Conservation (phyloP, 2,888 invertebrate species). For the Agriopis marginaria region DNA sequence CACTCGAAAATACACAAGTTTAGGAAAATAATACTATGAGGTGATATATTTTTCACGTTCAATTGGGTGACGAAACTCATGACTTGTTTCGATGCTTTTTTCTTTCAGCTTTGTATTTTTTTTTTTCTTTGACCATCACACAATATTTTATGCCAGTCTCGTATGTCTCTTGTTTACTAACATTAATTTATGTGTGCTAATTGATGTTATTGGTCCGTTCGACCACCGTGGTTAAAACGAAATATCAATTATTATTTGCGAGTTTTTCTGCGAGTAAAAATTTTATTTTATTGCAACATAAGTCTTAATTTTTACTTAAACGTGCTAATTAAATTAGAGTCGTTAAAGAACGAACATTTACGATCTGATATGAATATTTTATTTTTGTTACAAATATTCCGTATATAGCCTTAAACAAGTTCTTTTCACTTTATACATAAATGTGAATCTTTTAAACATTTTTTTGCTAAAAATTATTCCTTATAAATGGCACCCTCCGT, state of each 20-base stretch:
- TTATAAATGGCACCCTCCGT: too few species aligned
- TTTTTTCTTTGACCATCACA: too few species aligned
- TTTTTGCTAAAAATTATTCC: too few species aligned
- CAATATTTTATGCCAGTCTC: neutral
- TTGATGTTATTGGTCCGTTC: constrained; percentile 1
- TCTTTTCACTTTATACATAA: neutral
- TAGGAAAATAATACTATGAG: too few species aligned
- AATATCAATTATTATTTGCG: neutral
- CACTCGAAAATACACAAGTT: too few species aligned
- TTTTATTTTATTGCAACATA: neutral
- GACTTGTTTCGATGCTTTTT: too few species aligned
- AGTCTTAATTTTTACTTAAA: neutral
- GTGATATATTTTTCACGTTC: too few species aligned
- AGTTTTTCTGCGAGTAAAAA: neutral
- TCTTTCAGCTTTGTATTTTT: too few species aligned
- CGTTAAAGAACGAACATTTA: neutral
- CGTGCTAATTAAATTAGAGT: constrained; percentile 2
- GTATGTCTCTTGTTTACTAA: neutral
- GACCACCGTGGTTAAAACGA: constrained; percentile 4
- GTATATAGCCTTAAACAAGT: neutral
- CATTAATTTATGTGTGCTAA: constrained; percentile 3
- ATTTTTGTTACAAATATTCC: neutral
- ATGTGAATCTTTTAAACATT: too few species aligned
- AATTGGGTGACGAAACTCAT: too few species aligned
- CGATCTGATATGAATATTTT: neutral